phyloP scores from a whole-genome alignment of 2,113 vertebrate genomes.

The Dendropsophus ebraccatus region DNA sequence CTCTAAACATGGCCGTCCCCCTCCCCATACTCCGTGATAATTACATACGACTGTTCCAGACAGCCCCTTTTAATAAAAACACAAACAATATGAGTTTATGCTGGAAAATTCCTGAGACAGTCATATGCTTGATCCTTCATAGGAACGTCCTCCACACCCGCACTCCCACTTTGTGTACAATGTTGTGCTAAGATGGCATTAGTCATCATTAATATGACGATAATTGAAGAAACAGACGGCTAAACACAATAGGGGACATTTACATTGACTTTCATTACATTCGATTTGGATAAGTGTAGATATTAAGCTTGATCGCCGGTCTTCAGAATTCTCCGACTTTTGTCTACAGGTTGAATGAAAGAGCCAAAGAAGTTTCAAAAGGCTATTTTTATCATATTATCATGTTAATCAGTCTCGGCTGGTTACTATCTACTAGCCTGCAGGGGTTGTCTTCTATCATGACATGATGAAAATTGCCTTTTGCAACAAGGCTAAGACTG shows the following conservation, averaged over 20 bases:
- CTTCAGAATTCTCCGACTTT: not conserved
- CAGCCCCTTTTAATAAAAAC: not conserved
- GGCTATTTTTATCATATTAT: not conserved
- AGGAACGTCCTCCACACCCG: not conserved
- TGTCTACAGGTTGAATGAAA: not conserved
- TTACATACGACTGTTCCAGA: not conserved
- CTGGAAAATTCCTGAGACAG: not conserved
- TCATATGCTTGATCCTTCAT: not conserved
- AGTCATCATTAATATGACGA: constrained; percentile 18
- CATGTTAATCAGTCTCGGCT: constrained; percentile 28
- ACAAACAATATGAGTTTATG: not conserved
- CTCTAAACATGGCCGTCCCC: no score
- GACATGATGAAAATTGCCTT: not conserved
- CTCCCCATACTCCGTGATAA: no score
- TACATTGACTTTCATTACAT: not conserved
- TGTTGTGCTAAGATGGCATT: constrained; percentile 30
- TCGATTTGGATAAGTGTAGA: not conserved
- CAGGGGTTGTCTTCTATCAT: not conserved
- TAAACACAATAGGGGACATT: not conserved
- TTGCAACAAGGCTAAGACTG: not conserved
- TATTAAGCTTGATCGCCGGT: not conserved
- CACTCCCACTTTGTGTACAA: not conserved
- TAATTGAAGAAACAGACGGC: constrained; percentile 20
- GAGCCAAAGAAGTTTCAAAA: not conserved
- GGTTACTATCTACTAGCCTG: not conserved